A percentile compares a stretch with the other conserved stretches of the same genome.
These are phyloP conservation scores for Aurelia sp. DNA, from an alignment of 30 jellyfish, hydroid and myxozoan species.

Conservation along the genomic window DNA sequence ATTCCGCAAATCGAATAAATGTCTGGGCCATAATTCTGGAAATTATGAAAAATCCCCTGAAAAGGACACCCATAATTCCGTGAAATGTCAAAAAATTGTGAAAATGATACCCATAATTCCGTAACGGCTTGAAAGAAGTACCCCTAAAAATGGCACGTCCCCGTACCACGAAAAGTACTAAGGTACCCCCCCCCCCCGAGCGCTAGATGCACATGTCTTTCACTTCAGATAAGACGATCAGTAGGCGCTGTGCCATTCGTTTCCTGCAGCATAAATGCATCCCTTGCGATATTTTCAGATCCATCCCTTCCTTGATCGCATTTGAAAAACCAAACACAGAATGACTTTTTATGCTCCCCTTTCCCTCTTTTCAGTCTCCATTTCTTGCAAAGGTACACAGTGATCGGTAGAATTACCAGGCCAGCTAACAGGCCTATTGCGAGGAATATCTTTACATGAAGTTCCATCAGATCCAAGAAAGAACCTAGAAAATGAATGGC, in stretches of 20 bases:
- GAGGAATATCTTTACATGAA: conserved; percentile 14
- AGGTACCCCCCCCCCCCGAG: too few species aligned
- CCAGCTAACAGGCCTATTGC: conserved; percentile 36
- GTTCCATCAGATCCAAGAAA: conserved; percentile 51
- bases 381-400: neutral
- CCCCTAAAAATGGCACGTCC: too few species aligned
- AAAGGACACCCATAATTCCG: too few species aligned
- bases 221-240: conserved; percentile 4
- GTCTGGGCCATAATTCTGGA: too few species aligned
- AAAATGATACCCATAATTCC: too few species aligned
- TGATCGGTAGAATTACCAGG: conserved; percentile 34
- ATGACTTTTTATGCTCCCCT: conserved; percentile 23
- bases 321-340: conserved; percentile 61
- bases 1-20: too few species aligned
- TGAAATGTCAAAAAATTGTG: too few species aligned
- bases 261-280: neutral
- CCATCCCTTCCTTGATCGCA: conserved; percentile 54
- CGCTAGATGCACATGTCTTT: neutral
- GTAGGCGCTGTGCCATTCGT: conserved; percentile 22
- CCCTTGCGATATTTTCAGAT: neutral
- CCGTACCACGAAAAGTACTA: too few species aligned
- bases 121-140: too few species aligned
- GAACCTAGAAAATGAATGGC: conserved; percentile 30
- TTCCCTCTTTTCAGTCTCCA: conserved; percentile 35
- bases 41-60: too few species aligned